phyloP scores from a whole-genome alignment of 2,797 vertebrate genomes.

The Smutsia gigantea region DNA sequence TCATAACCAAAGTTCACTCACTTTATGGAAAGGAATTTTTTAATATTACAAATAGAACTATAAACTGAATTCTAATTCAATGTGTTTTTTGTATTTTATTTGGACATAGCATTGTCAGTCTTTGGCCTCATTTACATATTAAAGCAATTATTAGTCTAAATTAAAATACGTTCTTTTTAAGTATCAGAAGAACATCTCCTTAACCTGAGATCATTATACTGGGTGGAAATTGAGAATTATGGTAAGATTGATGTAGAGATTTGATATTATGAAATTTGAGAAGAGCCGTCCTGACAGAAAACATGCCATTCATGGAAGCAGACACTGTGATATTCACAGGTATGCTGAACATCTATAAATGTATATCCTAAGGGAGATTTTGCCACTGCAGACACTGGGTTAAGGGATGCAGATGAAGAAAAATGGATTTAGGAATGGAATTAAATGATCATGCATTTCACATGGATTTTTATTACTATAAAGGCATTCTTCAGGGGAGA shows the following conservation, averaged over 20 bases:
- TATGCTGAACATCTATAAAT: neutral
- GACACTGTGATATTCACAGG: neutral
- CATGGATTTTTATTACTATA: neutral
- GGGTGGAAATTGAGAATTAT: constrained; percentile 1
- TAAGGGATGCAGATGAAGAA: neutral
- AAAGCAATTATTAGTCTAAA: constrained; percentile 23
- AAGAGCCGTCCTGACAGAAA: neutral
- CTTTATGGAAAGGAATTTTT: neutral
- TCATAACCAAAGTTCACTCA: neutral
- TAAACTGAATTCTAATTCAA: neutral
- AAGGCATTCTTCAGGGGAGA: neutral
- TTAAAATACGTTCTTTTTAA: constrained; percentile 11
- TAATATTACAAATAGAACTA: constrained; percentile 1
- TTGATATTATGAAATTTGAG: neutral
- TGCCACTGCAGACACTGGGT: rapidly evolving
- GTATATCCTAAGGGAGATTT: neutral
- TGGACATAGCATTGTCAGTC: neutral
- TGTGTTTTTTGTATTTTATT: constrained; percentile 11
- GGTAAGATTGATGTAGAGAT: neutral
- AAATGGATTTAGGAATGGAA: neutral
- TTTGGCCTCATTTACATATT: neutral
- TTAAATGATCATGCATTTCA: neutral
- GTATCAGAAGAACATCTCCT: constrained; percentile 1
- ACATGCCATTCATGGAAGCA: neutral
- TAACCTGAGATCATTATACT: neutral